Evolutionary conservation across 2,113 vertebrate genomes (phyloP).

Genomic region (Phocoena phocoena): DNA sequence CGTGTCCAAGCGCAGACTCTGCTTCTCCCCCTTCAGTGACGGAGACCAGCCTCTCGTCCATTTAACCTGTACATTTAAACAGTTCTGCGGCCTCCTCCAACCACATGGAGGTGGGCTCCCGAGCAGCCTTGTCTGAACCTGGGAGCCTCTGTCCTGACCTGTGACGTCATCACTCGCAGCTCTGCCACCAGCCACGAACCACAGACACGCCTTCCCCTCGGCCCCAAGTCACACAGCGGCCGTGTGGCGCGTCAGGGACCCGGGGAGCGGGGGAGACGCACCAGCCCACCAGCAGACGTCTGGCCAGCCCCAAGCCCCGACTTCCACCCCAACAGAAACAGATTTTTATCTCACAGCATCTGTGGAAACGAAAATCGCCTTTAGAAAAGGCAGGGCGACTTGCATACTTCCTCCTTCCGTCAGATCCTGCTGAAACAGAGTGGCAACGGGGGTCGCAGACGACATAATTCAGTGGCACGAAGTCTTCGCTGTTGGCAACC

Average conservation of each 20-base stretch:
- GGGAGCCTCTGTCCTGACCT: too few species aligned
- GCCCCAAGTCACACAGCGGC: neutral
- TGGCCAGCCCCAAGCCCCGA: fast-evolving
- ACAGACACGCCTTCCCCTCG: neutral
- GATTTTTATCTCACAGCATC: neutral
- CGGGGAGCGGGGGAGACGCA: fast-evolving
- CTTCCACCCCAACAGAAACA: neutral
- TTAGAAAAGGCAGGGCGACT: neutral
- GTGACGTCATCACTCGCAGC: neutral
- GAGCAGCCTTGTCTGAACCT: fast-evolving
- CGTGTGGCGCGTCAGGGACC: too few species aligned
- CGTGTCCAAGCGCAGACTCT: neutral
- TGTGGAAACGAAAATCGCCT: neutral
- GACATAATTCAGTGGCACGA: neutral
- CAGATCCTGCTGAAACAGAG: neutral
- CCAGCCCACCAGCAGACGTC: neutral
- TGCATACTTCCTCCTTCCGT: neutral
- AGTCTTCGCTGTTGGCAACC: neutral
- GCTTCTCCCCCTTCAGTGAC: neutral
- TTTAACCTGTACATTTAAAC: neutral
- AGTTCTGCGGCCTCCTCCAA: neutral
- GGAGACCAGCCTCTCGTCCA: neutral
- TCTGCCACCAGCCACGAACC: fast-evolving
- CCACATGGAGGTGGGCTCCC: neutral
- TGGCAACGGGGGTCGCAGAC: fast-evolving